Conservation (phyloP, 64 coral and sea anemone genomes). For the Porites australiensis region DNA sequence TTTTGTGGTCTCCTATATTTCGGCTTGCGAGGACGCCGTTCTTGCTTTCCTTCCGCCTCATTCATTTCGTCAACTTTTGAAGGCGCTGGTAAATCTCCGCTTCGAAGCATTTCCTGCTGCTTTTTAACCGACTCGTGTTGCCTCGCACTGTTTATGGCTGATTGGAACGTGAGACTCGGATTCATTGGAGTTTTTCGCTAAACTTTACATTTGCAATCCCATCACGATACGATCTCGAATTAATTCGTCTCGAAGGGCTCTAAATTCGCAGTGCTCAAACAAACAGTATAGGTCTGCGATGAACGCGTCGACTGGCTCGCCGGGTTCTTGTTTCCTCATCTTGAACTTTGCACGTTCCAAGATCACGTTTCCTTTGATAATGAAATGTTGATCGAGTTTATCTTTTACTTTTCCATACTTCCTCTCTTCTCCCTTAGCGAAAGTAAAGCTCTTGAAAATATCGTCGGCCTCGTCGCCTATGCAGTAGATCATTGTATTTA, state of each 20-base stretch:
- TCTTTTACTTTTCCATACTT: not conserved
- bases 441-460: conserved; percentile 35
- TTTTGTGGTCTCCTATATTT: not conserved
- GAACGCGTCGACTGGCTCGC: conserved; percentile 43
- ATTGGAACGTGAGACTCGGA: conserved; percentile 25
- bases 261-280: conserved; percentile 31
- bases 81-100: not conserved
- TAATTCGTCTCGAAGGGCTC: conserved; percentile 49
- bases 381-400: conserved; percentile 33
- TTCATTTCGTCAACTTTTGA: conserved; percentile 3
- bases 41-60: not conserved
- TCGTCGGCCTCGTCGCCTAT: conserved; percentile 59
- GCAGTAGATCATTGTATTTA: conserved; percentile 43
- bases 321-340: conserved; percentile 49
- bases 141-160: conserved; percentile 40
- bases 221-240: conserved; percentile 63
- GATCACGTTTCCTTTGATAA: conserved; percentile 26
- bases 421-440: conserved; percentile 20
- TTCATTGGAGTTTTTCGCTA: conserved; percentile 45
- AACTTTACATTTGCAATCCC: conserved; percentile 48
- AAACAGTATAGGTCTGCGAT: conserved; percentile 43
- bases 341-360: conserved; percentile 59
- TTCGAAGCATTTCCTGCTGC: conserved; percentile 26
- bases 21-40: not conserved
- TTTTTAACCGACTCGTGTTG: conserved; percentile 55